Evolutionary conservation across 2,888 invertebrate genomes (phyloP), one percentile per base, ranked within the genome.

Genomic region (Chrysolina oricalcia): DNA sequence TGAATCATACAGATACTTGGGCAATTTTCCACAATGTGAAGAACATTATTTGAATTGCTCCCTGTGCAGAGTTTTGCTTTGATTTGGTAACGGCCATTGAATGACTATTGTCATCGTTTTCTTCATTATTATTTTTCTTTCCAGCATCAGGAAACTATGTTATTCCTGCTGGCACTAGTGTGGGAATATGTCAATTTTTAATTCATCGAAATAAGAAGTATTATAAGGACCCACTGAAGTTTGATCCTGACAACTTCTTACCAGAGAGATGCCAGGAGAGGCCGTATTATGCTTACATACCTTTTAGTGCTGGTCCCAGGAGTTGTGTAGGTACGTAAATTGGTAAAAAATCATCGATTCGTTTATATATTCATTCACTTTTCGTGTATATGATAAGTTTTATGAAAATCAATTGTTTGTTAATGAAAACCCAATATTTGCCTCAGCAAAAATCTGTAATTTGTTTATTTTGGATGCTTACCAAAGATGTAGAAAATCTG

Each of bases 171-270:
- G 94, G 93, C n/a, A 89, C 92, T 2, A 94, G 94, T 0, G 91
- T 94, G 8, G 87, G 93, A 1, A 91, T 96, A 66, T 91, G 91
- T 2, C 93, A 93, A 1, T 93, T 90, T 85, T 91, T 92, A 83
- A 87, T 94, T 69, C 96, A 97, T 87, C 92, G 94, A 72, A 91
- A 93, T 80, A 89, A 91, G 1, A 92, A 93, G 80, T 91, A 93
- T 67, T 97, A 94, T 88, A 93, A 94, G 10, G 93, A 97, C 87
- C 94, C 97, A 0, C 90, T 92, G 59, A 91, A 90, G 78, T 97
- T 95, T 86, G 91, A 96, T 89, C 96, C 97, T 1, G 96, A 96
- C 87, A 94, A 96, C 86, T 97, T 96, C 90, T 90, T 96, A 78
- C 94, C 95, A 0, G 96, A 96, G 85, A 93, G 91, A 80, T 93